Evolutionary conservation across 2,888 invertebrate genomes (phyloP).

Genomic region (Hololepta plana): DNA sequence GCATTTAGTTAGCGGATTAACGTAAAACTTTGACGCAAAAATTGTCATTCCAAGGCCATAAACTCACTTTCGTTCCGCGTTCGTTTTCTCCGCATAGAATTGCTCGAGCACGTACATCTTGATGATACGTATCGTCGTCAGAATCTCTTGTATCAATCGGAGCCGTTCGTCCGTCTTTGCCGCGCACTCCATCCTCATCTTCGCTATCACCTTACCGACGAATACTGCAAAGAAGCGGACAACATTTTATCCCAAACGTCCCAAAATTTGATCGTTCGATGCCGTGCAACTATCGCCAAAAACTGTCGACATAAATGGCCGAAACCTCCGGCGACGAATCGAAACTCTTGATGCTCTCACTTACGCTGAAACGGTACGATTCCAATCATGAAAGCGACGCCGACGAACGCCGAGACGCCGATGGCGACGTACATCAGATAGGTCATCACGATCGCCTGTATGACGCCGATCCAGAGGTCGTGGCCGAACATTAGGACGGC

Average conservation of each 20-base stretch:
- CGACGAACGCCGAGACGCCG: conserved; percentile 34
- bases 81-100: too few species aligned
- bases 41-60: too few species aligned
- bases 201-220: conserved; percentile 28
- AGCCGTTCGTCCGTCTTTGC: conserved; percentile 66
- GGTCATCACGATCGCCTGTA: conserved; percentile 59
- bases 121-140: conserved; percentile 77
- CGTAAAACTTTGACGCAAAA: too few species aligned
- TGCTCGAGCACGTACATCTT: conserved; percentile 64
- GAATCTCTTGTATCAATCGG: conserved; percentile 75
- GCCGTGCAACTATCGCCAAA: too few species aligned
- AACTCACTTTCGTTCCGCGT: conserved; percentile 9
- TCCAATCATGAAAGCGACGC: conserved; percentile 34
- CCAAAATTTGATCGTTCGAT: too few species aligned
- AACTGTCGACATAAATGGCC: too few species aligned
- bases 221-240: too few species aligned
- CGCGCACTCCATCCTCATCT: conserved; percentile 7
- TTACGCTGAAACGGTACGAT: conserved; percentile 31
- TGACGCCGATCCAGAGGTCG: conserved; percentile 66
- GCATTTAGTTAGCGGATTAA: too few species aligned
- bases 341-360: too few species aligned
- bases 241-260: too few species aligned
- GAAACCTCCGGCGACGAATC: too few species aligned
- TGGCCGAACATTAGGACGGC: conserved; percentile 62
- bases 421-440: conserved; percentile 53